Base-by-base conservation (phyloP, 2,888 invertebrate species). In the Vanessa cardui region DNA sequence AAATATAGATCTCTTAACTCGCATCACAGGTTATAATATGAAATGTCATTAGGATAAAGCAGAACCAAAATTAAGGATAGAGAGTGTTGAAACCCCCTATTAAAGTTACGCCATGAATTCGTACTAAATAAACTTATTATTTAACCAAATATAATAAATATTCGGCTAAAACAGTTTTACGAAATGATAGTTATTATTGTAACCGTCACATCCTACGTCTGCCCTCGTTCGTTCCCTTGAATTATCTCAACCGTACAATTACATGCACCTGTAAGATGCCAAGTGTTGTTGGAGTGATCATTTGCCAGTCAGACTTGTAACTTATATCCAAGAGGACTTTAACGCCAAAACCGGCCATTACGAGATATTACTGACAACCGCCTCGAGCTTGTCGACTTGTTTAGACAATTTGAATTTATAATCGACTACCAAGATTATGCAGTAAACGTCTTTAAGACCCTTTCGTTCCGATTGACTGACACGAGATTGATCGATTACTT, bases 381-480 rank as follows among this genome's bases (percentile, higher is more conserved):
- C 69, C 66, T 60, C 63, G 54, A 62, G 60, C 59, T 46, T 65
- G 58, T 58, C 58, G 68, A 64, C 64, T 60, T 47, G 68, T 60
- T 64, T 49, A 68, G 64, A 62, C 50, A 69, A 69, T 73, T 73
- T 73, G 69, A 74, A 74, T 74, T 69, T 73, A 64, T 69, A 73
- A 73, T 73, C 60, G 46, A 60, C 33, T 65, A 62, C 54, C 52
- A 62, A 54, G 65, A 73, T 73, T 70, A 72, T 67, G 70, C 64
- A 56, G 68, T 64, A 31, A 59, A 21, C 47, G 59, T 64, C 65
- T 71, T 54, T 61, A 50, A 64, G 63, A 61, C 60, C 21, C 49
- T 64, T 64, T 68, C 56, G 64, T 68, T 64, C 47, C 39, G 33
- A 54, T 64, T 58, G 54, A 47, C 54, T 64, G 68, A 68, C 44